A percentile compares a stretch with the other conserved stretches of the same genome.
These are phyloP conservation scores for Limonius californicus DNA, from an alignment of 1,140 invertebrate genomes.

Conservation along the genomic window DNA sequence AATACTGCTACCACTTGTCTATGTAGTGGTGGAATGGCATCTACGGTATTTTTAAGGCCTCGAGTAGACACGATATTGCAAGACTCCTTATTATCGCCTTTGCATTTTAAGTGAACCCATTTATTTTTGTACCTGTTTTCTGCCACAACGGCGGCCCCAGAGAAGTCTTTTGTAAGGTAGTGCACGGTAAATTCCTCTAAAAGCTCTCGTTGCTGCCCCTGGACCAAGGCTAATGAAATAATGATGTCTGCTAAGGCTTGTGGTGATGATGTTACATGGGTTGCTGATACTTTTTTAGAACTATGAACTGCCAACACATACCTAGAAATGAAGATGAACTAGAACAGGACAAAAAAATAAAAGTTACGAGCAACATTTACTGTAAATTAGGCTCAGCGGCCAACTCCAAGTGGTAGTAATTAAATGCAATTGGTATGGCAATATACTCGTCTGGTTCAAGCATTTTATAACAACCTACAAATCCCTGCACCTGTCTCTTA, in stretches of 20 bases:
- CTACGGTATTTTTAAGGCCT: conserved; percentile 84
- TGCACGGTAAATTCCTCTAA: conserved; percentile 96
- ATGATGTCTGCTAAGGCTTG: conserved; percentile 90
- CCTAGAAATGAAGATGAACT: conserved; percentile 46
- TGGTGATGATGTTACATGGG: conserved; percentile 76
- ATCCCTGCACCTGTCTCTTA: conserved; percentile 86
- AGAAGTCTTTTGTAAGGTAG: conserved; percentile 96
- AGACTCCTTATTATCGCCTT: conserved; percentile 91
- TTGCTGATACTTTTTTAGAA: conserved; percentile 83
- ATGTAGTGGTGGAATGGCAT: conserved; percentile 91
- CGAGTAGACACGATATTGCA: conserved; percentile 95
- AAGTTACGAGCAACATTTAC: too few relatives aligned
- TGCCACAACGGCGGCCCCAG: conserved; percentile 92
- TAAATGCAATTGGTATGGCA: conserved; percentile 90
- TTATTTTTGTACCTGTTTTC: conserved; percentile 93
- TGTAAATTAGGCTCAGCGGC: too few relatives aligned
- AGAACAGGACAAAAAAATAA: too few relatives aligned
- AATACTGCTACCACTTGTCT: conserved; percentile 93
- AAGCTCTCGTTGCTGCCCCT: conserved; percentile 86
- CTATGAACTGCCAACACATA: conserved; percentile 91
- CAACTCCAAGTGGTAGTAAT: conserved; percentile 91
- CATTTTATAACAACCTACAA: conserved; percentile 95
- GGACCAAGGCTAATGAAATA: conserved; percentile 84
- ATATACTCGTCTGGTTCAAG: conserved; percentile 92
- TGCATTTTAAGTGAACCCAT: conserved; percentile 92